phyloP scores from a whole-genome alignment of 2,797 vertebrate species.

The Thunnus albacares region DNA sequence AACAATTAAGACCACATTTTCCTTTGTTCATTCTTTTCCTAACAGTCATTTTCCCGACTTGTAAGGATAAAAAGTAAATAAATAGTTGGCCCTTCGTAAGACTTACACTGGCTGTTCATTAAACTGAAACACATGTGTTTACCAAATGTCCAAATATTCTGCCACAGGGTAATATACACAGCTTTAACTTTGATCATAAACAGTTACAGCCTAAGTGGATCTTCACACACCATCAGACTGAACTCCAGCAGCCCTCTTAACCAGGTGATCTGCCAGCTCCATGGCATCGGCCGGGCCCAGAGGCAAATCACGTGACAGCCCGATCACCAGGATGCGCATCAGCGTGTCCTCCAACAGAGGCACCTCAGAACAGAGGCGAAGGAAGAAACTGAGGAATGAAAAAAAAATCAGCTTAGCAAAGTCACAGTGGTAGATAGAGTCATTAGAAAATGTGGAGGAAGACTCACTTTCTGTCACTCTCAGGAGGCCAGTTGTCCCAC shows the following conservation, averaged over 20 bases:
- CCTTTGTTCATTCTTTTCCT: constrained; percentile 26
- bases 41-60: constrained; percentile 1
- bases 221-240: constrained; percentile 90
- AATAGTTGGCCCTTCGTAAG: background rate
- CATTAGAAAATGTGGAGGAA: background rate
- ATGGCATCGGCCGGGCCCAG: constrained; percentile 97
- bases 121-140: constrained; percentile 51
- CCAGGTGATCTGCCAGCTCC: constrained; percentile 98
- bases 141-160: constrained; percentile 54
- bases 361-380: constrained; percentile 98
- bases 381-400: constrained; percentile 91
- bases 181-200: constrained; percentile 27
- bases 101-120: constrained; percentile 18
- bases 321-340: constrained; percentile 97
- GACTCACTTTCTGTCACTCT: constrained; percentile 98
- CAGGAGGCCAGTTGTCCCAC: constrained; percentile 99
- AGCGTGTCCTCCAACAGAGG: constrained; percentile 97
- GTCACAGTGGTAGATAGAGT: background rate
- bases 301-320: constrained; percentile 94
- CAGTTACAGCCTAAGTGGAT: constrained; percentile 14
- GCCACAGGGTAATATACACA: constrained; percentile 36
- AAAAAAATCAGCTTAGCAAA: background rate
- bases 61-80: constrained; percentile 16
- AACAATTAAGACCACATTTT: constrained; percentile 7
- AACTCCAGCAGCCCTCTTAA: constrained; percentile 95